These are phyloP conservation scores for Tyrannus savana DNA, from an alignment of 2,113 vertebrate species.

Conservation along the genomic window DNA sequence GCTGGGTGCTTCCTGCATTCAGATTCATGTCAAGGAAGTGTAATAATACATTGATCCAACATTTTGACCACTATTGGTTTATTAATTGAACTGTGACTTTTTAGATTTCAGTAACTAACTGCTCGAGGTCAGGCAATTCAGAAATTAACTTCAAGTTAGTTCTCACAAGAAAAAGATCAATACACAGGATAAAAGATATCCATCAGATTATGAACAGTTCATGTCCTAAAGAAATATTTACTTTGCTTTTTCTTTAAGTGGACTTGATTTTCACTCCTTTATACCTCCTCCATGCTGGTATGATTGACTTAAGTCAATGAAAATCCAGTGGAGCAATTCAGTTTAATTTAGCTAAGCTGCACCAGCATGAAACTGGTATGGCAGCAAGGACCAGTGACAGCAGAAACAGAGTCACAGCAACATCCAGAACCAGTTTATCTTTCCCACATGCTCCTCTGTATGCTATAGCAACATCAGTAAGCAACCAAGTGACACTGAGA, in stretches of 20 bases:
- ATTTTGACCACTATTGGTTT: background rate
- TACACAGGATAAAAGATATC: background rate
- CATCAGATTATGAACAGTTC: conserved; percentile 2
- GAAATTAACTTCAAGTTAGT: background rate
- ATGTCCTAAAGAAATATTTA: background rate
- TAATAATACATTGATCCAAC: background rate
- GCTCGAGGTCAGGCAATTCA: background rate
- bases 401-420: accelerated
- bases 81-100: conserved; percentile 1
- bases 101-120: background rate
- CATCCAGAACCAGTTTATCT: background rate
- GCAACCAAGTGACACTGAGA: background rate
- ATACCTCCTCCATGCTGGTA: background rate
- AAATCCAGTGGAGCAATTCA: background rate
- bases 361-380: background rate
- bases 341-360: background rate
- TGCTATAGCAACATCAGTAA: background rate
- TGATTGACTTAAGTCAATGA: background rate
- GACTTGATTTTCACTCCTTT: conserved; percentile 6
- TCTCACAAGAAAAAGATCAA: conserved; percentile 24
- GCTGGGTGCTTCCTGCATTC: background rate
- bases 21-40: background rate
- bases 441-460: background rate
- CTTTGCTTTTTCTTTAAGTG: background rate
- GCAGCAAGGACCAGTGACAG: background rate